phyloP scores from a whole-genome alignment of 1,140 invertebrate genomes.

The Yoshiicerus persimilis region DNA sequence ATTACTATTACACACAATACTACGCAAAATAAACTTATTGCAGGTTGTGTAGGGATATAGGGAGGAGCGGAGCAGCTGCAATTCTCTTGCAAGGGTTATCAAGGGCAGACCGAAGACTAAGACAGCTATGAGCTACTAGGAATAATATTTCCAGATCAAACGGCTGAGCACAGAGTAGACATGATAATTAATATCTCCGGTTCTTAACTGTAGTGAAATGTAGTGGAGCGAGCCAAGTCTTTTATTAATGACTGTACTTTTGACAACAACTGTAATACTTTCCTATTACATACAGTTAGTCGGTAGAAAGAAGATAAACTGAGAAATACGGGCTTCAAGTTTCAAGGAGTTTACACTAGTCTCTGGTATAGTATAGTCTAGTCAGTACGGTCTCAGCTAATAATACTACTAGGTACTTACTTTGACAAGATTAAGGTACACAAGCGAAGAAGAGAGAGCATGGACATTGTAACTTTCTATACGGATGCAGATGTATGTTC shows the following conservation, averaged over 20 bases:
- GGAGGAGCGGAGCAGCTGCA: background rate
- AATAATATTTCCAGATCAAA: background rate
- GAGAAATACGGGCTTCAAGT: background rate
- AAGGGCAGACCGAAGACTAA: background rate
- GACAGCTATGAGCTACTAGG: background rate
- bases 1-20: no score
- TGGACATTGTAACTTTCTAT: background rate
- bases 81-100: background rate
- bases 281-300: background rate
- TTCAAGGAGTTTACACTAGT: background rate
- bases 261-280: background rate
- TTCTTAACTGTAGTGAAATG: background rate
- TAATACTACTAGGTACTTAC: no score
- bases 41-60: no score
- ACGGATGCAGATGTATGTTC: no score
- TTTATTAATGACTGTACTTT: background rate
- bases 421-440: background rate
- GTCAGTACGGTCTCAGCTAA: no score
- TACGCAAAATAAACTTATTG: no score
- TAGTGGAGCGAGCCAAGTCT: background rate
- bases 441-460: background rate
- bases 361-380: background rate
- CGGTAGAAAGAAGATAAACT: background rate
- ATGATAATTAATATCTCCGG: background rate
- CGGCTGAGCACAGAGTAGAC: background rate